A percentile compares a stretch with the other conserved stretches of the same genome.
Evolutionary conservation across 2,797 vertebrate species (phyloP).

Genomic region (Anguilla megastoma): DNA sequence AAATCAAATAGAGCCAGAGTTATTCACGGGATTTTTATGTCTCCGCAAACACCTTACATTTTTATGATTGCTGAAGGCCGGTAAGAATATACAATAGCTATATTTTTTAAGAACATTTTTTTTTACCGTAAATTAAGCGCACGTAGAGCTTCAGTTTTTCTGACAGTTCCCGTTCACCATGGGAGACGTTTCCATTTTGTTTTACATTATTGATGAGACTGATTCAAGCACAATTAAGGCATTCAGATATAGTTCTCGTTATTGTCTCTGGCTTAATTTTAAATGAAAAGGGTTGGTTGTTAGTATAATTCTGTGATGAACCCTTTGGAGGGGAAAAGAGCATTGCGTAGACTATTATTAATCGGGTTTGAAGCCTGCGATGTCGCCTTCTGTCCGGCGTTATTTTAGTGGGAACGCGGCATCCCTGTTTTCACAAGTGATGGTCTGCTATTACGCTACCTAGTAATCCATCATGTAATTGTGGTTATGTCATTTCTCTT

Average conservation of each 20-base stretch:
- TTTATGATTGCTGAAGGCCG: conserved; percentile 4
- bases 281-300: not conserved
- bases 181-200: conserved; percentile 44
- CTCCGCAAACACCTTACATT: not conserved
- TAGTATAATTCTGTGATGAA: conserved; percentile 29
- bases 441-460: not conserved
- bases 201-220: conserved; percentile 43
- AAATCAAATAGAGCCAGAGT: not conserved
- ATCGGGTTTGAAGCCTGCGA: conserved; percentile 47
- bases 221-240: conserved; percentile 18
- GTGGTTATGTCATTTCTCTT: not conserved
- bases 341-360: conserved; percentile 63
- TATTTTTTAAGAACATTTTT: not conserved
- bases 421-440: not conserved
- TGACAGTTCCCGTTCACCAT: not conserved
- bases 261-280: not conserved
- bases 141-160: not conserved
- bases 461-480: not conserved
- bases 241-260: conserved; percentile 5
- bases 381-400: conserved; percentile 56
- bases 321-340: conserved; percentile 51
- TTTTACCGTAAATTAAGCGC: not conserved
- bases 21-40: not conserved
- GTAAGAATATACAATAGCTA: not conserved
- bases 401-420: conserved; percentile 47